Base-by-base conservation (phyloP, 2,888 invertebrate species). In the Asteroscopus sphinx region DNA sequence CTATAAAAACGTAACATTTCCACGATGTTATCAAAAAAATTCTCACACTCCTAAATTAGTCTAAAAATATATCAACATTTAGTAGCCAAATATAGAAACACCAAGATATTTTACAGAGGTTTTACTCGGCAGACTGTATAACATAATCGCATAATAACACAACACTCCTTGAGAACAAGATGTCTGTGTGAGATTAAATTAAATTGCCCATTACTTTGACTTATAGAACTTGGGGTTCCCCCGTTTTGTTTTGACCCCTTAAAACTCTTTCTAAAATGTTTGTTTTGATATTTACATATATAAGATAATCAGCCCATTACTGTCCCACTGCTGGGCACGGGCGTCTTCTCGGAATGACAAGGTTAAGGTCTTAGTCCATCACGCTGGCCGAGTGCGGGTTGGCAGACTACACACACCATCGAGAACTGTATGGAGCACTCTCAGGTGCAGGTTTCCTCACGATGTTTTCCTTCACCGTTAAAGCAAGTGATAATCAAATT, bases 191-290 rank as follows among this genome's bases (percentile, higher is more conserved):
- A 81, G 92, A 92, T 92, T 84, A 80, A 64, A 40, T 77, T 76
- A 84, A 88, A 88, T 86, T 79, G 83, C 79, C 87, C 86, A 90
- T 91, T 89, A 87, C 64, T 68, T 70, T 76, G 67, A 74, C 26
- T 79, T 79, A 78, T 75, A 59, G 30, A 41, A 30, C 53, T 61
- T 59, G 65, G 64, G 45, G 51, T 62, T 49, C 12, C 47, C 65
- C 48, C 11, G 1, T 39, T 40, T 32, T 35, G 12, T 41, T 16
- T 0, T 13, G 12, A 36, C n/a, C 9, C 26, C 30, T 30, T 16
- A 16, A 30, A 42, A 15, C 15, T 32, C 26, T 42, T 40, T 15
- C 9, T 17, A n/a, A n/a, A n/a, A 15, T n/a, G 39, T 7, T 25
- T 28, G 28, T 4, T 28, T 35, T 33, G n/a, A n/a, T n/a, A n/a